phyloP scores from a whole-genome alignment of 2,888 invertebrate species.

The Plebejus argus region DNA sequence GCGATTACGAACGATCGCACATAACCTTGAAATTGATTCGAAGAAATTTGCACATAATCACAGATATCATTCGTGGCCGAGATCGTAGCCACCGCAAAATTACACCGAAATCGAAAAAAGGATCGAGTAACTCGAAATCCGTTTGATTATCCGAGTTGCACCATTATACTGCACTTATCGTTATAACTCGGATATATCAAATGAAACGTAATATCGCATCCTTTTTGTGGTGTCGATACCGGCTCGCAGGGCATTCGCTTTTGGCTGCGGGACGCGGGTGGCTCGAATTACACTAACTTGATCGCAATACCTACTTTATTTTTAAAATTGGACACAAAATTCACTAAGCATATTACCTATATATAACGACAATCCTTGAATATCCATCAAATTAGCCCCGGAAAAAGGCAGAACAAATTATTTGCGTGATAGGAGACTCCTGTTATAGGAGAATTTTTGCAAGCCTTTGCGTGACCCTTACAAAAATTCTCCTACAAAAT shows the following conservation, averaged over 20 bases:
- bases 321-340: neutral
- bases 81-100: slow-evolving; percentile 39
- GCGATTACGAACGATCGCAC: neutral
- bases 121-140: slow-evolving; percentile 40
- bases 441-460: too few relatives aligned
- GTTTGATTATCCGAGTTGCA: slow-evolving; percentile 44
- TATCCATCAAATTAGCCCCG: neutral
- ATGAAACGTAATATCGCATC: slow-evolving; percentile 40
- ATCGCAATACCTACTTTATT: neutral
- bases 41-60: slow-evolving; percentile 26
- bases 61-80: slow-evolving; percentile 16
- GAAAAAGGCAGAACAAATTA: neutral
- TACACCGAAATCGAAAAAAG: slow-evolving; percentile 41
- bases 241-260: slow-evolving; percentile 19
- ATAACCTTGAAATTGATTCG: neutral
- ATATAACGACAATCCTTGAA: neutral
- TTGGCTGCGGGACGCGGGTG: slow-evolving; percentile 29
- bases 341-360: neutral
- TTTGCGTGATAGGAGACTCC: too few relatives aligned
- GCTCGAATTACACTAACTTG: slow-evolving; percentile 24
- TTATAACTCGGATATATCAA: slow-evolving; percentile 48
- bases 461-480: too few relatives aligned
- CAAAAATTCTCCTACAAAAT: neutral
- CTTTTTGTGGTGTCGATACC: slow-evolving; percentile 38
- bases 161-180: slow-evolving; percentile 53